These are phyloP conservation scores for Zaprionus gabonicus DNA, from an alignment of 1,140 invertebrate genomes.

Conservation along the genomic window DNA sequence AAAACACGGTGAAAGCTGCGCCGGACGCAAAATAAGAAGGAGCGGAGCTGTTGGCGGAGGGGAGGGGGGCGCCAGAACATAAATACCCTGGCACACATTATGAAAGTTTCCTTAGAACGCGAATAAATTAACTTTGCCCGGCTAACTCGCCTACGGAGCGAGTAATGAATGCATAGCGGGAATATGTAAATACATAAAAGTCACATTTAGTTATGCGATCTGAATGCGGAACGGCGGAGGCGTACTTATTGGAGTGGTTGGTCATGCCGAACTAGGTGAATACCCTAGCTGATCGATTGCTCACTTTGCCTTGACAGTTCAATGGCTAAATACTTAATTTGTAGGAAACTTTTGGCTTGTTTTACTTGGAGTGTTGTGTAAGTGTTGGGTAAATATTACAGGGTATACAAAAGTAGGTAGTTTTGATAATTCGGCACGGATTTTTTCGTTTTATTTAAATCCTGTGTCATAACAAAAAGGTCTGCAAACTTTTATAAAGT, in stretches of 20 bases:
- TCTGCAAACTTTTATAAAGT: no score
- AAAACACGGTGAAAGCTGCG: not conserved
- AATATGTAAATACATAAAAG: slow-evolving; percentile 12
- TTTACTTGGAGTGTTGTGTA: no score
- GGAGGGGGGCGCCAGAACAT: not conserved
- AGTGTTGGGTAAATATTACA: no score
- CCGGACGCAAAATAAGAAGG: no score
- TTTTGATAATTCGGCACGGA: no score
- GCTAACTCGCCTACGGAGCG: not conserved
- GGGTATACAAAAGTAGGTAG: no score
- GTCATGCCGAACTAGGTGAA: not conserved
- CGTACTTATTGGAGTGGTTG: not conserved
- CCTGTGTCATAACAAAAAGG: no score
- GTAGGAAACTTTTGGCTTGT: no score
- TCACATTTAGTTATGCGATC: slow-evolving; percentile 9
- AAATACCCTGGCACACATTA: slow-evolving; percentile 1
- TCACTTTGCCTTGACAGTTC: no score
- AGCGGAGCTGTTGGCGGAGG: no score
- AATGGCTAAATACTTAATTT: no score
- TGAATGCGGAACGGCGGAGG: not conserved
- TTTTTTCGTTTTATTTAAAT: no score
- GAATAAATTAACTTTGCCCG: slow-evolving; percentile 6
- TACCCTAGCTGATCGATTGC: not conserved
- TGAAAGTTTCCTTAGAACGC: not conserved
- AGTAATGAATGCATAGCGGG: slow-evolving; percentile 2